Evolutionary conservation across 1,140 invertebrate species (phyloP).

Genomic region (Mya arenaria): DNA sequence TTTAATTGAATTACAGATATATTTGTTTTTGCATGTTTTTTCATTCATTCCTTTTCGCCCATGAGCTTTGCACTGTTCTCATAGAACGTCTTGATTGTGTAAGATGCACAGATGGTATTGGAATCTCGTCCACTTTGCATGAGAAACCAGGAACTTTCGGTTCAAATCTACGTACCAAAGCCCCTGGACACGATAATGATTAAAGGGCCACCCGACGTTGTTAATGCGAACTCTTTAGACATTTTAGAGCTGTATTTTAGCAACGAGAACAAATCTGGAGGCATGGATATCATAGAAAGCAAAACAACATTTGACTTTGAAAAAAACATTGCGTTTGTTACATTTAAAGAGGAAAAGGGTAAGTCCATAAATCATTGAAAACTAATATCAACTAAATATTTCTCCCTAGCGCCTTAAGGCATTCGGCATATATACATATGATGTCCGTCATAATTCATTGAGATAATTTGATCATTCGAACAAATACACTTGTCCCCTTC

Average conservation of each 20-base stretch:
- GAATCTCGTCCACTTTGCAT: background rate
- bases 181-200: background rate
- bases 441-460: too few species aligned
- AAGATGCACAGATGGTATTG: background rate
- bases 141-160: background rate
- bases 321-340: background rate
- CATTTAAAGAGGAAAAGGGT: background rate
- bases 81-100: too few species aligned
- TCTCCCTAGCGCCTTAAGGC: too few species aligned
- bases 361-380: too few species aligned
- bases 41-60: too few species aligned
- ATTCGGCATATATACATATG: too few species aligned
- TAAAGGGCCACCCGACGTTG: background rate
- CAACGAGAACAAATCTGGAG: background rate
- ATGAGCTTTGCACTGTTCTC: too few species aligned
- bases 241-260: background rate
- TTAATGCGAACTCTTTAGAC: background rate
- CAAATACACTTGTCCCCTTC: too few species aligned
- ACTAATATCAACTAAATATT: too few species aligned
- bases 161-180: background rate
- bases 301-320: background rate
- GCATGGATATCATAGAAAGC: background rate
- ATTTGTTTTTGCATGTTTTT: too few species aligned
- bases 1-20: too few species aligned
- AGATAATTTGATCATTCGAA: too few species aligned